Evolutionary conservation across 1,140 invertebrate species (phyloP).

Genomic region (Acromyrmex heyeri): DNA sequence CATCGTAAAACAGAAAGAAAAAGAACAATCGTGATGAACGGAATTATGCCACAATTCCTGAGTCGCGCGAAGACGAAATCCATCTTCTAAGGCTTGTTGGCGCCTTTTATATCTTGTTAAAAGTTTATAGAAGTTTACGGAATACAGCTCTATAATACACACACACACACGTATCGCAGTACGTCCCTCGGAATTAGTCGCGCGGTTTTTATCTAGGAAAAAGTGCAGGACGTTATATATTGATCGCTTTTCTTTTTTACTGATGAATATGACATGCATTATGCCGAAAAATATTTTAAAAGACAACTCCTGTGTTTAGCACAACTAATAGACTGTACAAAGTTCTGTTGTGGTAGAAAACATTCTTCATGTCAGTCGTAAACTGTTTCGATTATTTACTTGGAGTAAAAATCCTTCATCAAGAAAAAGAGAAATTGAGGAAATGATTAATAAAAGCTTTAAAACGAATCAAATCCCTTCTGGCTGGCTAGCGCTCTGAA

Average conservation of each 20-base stretch:
- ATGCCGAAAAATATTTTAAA: not conserved
- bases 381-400: not conserved
- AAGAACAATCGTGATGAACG: not conserved
- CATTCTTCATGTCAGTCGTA: constrained; percentile 4
- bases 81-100: not conserved
- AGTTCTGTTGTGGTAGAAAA: not conserved
- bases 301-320: not conserved
- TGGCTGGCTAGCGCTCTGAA: not conserved
- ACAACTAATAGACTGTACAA: not conserved
- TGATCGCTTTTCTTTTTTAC: constrained; percentile 25
- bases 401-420: not conserved
- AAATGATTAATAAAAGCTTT: constrained; percentile 27
- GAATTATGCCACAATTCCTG: constrained; percentile 23
- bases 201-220: not conserved
- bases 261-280: not conserved
- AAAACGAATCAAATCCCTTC: not conserved
- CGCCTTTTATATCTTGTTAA: constrained; percentile 47
- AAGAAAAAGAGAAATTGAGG: not conserved
- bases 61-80: constrained; percentile 10
- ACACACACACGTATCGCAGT: not conserved
- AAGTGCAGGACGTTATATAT: too few relatives aligned
- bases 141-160: not conserved
- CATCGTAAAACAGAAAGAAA: not conserved
- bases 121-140: constrained; percentile 40
- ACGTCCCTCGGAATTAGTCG: not conserved